Evolutionary conservation across 2,113 vertebrate species (phyloP), one percentile per base, ranked within the genome.

Genomic region (Nesogale talazaci): DNA sequence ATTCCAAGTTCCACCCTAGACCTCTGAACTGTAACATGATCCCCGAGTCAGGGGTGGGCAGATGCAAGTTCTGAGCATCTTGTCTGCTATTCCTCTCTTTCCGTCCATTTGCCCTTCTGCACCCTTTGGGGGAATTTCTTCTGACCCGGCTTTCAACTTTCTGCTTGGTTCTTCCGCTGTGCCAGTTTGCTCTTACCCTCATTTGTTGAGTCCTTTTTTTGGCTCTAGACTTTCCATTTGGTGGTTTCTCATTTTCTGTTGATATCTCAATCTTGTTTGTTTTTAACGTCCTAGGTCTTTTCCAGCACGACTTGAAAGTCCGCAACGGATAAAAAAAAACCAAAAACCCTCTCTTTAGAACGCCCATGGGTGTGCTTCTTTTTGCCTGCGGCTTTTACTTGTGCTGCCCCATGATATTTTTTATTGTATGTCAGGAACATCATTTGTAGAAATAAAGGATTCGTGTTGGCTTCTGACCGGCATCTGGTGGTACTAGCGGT

Each of bases 301-400:
- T 85, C 29, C 83, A 89, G 36, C 59, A 80, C 67, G 95, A 81
- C 70, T 83, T 75, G n/a, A 42, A 91, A 89, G 40, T 88, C 38
- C 38, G 29, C 78, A 87, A 67, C 91, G 92, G 72, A 61, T 63
- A 57, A 87, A 87, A 81, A 70, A n/a, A n/a, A n/a, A n/a, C n/a
- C n/a, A n/a, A n/a, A n/a, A n/a, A n/a, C n/a, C 16, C 9, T 27
- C n/a, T 76, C 8, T 89, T 61, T 84, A 20, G n/a, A 77, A 38
- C 12, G 27, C 29, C 65, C 76, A 79, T 15, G 25, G 19, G 6
- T 75, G 17, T 82, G 2, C 36, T 92, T 65, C 57, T 59, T 57
- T 2, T 42, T 38, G 31, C 42, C 70, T 79, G 27, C 8, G 82
- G 79, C 4, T 70, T 95, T 89, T 94, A 15, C 69, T 91, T 9